A percentile compares a stretch with the other conserved stretches of the same genome.
phyloP scores from a whole-genome alignment of 1,140 invertebrate species.

The Pseudomyrmex pallidus region DNA sequence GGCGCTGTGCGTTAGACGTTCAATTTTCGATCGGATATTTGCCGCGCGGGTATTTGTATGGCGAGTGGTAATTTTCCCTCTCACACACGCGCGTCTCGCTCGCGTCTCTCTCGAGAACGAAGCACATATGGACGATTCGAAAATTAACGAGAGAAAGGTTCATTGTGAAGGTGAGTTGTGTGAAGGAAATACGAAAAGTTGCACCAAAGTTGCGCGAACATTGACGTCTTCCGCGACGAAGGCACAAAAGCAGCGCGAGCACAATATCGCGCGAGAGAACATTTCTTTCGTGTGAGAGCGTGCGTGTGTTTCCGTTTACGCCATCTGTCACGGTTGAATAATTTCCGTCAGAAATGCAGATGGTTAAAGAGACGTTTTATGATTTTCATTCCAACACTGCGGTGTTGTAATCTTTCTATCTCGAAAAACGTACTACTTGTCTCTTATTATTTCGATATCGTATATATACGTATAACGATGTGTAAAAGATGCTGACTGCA shows the following conservation, averaged over 20 bases:
- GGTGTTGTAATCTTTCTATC: too few species aligned
- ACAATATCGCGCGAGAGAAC: not conserved
- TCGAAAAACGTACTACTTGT: too few species aligned
- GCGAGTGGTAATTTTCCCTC: constrained; percentile 29
- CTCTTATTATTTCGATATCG: too few species aligned
- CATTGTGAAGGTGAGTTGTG: not conserved
- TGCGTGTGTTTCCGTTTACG: too few species aligned
- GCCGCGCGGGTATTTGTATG: constrained; percentile 38
- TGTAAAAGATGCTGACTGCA: too few species aligned
- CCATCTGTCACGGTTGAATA: too few species aligned
- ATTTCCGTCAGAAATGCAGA: too few species aligned
- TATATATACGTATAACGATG: too few species aligned
- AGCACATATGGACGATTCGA: constrained; percentile 45
- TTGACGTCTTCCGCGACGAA: not conserved
- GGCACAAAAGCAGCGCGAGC: not conserved
- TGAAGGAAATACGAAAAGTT: constrained; percentile 10
- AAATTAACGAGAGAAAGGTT: constrained; percentile 26
- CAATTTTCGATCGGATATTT: constrained; percentile 46
- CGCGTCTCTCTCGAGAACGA: not conserved
- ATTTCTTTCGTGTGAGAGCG: not conserved
- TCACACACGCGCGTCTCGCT: constrained; percentile 27
- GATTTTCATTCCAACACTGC: too few species aligned
- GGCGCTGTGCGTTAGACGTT: constrained; percentile 21
- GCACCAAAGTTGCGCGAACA: not conserved
- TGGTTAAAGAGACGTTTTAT: too few species aligned